Evolutionary conservation across 1,140 invertebrate genomes (phyloP), one percentile per base, ranked within the genome.

Genomic region (Macrostomum lignano): DNA sequence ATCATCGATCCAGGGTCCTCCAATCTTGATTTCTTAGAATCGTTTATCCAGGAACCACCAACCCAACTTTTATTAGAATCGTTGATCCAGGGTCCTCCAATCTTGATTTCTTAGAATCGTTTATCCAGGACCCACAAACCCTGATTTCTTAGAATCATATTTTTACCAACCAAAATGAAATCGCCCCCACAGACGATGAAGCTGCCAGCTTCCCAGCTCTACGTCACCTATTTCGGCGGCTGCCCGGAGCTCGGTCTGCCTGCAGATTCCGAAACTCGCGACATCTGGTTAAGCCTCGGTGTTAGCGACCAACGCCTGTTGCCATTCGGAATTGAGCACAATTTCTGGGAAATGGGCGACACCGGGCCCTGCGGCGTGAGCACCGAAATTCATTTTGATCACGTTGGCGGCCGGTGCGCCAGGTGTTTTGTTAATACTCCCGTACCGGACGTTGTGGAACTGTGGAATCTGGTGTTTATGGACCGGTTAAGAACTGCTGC

Each of bases 281-380:
- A 72, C 37, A 68, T 75, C 37, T 78, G 75, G 74, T 44, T 72
- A 14, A 62, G 63, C 35, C 45, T 77, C 22, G 73, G 82, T 7
- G 44, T 96, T 20, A 49, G 61, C 10, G 45, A 48, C 15, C 49
- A 60, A 17, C 52, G 81, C 47, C 69, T 98, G 36, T 52, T 98
- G 28, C 84, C 84, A 24, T 86, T 86, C 44, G 76, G 63, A 44
- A 94, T 94, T 82, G 94, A 94, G 55, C 88, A 98, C 51, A 98
- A 98, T 53, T 98, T 98, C 61, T 98, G 91, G 91, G 86, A 96
- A 65, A 98, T 98, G 88, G 91, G 91, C 31, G 88, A 96, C 11
- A 6, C 11, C 6, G 88, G 91, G 4, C 91, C 88, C 3, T 98
- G 91, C 67, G 91, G 91, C 3, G 88, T 88, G 14, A 96, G 91